Evolutionary conservation across 2,113 vertebrate species (phyloP).

Genomic region (Mandrillus leucophaeus): DNA sequence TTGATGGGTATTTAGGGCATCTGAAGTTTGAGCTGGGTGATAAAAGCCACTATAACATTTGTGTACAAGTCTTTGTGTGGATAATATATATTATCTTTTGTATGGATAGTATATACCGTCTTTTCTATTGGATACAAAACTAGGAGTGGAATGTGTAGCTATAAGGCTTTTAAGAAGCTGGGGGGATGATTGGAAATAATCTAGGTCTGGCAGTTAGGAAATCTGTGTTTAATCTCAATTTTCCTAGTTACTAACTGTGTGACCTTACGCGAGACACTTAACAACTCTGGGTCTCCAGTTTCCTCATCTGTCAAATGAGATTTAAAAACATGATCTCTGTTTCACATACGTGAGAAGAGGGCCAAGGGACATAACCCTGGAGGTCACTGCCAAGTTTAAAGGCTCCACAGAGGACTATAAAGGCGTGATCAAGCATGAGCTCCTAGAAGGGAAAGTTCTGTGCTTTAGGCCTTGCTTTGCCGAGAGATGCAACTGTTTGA

Average conservation of each 20-base stretch:
- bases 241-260: constrained; percentile 60
- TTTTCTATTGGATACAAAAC: not conserved
- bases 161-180: constrained; percentile 49
- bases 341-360: not conserved
- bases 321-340: not conserved
- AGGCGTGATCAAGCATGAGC: not conserved
- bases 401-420: not conserved
- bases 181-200: constrained; percentile 46
- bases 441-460: constrained; percentile 73
- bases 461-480: constrained; percentile 65
- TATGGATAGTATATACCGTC: not conserved
- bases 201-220: constrained; percentile 39
- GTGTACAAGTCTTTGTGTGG: constrained; percentile 18
- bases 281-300: constrained; percentile 49
- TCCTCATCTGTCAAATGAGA: constrained; percentile 36
- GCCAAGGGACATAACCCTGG: not conserved
- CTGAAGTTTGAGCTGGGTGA: constrained; percentile 5
- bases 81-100: constrained; percentile 21
- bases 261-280: constrained; percentile 51
- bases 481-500: constrained; percentile 69
- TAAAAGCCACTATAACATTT: constrained; percentile 46
- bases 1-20: not conserved
- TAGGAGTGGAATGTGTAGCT: constrained; percentile 19
- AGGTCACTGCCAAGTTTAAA: constrained; percentile 9
- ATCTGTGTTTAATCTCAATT: constrained; percentile 64